Conservation (phyloP, 2,797 vertebrate genomes). For the Vultur gryphus region DNA sequence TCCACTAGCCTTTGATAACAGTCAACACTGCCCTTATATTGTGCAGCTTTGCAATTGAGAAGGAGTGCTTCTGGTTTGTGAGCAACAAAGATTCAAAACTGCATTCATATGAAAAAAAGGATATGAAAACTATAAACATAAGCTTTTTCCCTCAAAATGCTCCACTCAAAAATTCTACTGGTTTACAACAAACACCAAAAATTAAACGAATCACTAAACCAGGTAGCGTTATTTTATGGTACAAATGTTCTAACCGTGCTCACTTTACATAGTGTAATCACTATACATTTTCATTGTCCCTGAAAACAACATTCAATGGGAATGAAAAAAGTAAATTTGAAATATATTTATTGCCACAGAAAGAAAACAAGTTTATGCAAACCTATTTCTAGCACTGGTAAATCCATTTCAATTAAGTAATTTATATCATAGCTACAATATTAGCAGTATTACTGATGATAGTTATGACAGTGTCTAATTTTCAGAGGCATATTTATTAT, state of each 20-base stretch:
- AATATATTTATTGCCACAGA: background rate
- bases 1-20: background rate
- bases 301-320: background rate
- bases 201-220: background rate
- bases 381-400: background rate
- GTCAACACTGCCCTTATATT: background rate
- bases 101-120: background rate
- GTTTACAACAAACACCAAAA: background rate
- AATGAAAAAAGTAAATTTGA: background rate
- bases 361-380: background rate
- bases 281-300: background rate
- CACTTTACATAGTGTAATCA: background rate
- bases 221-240: background rate
- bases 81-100: background rate
- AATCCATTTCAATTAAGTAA: constrained; percentile 23
- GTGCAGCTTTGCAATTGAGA: background rate
- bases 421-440: background rate
- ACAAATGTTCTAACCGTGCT: background rate
- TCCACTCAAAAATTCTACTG: background rate
- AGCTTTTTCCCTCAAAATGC: background rate
- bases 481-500: constrained; percentile 17
- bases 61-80: background rate
- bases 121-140: background rate
- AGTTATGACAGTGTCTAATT: background rate
- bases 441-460: background rate